Percentiles rank a stretch among this genome's conserved stretches.
Conservation (phyloP, 1,140 invertebrate species). For the Archegozetes longisetosus region DNA sequence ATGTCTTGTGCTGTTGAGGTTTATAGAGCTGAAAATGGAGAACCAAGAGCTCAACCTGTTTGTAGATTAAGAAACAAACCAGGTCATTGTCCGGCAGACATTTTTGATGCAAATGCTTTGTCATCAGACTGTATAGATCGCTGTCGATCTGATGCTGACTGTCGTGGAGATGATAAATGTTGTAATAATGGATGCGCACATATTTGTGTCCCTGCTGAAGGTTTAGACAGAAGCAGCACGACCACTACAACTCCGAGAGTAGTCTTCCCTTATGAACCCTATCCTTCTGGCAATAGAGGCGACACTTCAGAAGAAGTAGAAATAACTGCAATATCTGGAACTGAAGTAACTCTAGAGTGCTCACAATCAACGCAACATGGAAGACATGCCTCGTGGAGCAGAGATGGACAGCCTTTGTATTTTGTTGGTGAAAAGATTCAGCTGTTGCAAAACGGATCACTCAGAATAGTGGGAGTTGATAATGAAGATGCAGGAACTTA, state of each 20-base stretch:
- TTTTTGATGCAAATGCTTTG: not conserved
- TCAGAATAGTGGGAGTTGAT: constrained; percentile 44
- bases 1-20: constrained; percentile 47
- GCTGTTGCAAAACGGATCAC: constrained; percentile 41
- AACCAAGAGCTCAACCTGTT: constrained; percentile 18
- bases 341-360: not conserved
- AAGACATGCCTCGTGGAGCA: not conserved
- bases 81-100: constrained; percentile 46
- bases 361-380: not conserved
- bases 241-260: not conserved
- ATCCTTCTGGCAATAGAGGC: not conserved
- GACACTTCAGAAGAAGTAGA: not conserved
- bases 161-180: constrained; percentile 55
- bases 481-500: constrained; percentile 54
- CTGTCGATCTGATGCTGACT: constrained; percentile 67
- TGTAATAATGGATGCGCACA: constrained; percentile 57
- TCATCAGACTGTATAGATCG: constrained; percentile 41
- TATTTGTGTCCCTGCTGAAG: constrained; percentile 45
- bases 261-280: not conserved
- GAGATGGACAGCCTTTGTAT: constrained; percentile 4
- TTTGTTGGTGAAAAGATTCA: constrained; percentile 54
- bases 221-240: not conserved
- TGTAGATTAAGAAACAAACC: constrained; percentile 38
- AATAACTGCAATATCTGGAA: not conserved
- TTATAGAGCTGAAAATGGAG: constrained; percentile 25